Conservation (phyloP, 2,113 vertebrate genomes). For the Muntiacus reevesi region DNA sequence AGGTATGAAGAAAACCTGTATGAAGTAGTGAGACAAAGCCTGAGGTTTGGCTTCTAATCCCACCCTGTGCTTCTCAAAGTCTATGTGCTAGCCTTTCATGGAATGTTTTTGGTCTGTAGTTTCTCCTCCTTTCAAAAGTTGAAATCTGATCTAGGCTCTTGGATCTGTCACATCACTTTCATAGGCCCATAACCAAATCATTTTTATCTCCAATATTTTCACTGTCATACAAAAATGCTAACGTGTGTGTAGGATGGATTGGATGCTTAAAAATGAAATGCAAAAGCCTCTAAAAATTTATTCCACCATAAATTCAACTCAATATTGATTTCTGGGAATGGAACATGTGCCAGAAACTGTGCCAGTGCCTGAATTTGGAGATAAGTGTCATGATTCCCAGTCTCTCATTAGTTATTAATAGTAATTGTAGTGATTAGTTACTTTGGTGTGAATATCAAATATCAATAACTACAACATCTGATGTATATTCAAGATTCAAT, state of each 20-base stretch:
- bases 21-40: accelerated
- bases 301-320: background rate
- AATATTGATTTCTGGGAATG: background rate
- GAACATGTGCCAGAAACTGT: background rate
- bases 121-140: background rate
- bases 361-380: background rate
- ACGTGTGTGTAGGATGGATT: background rate
- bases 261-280: background rate
- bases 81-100: background rate
- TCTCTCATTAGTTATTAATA: background rate
- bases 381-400: background rate
- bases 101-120: background rate
- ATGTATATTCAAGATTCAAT: background rate
- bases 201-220: background rate
- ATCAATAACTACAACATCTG: background rate
- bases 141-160: background rate
- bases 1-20: accelerated
- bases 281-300: background rate
- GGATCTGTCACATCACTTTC: background rate
- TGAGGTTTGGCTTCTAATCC: background rate
- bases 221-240: background rate
- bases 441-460: background rate
- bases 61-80: background rate
- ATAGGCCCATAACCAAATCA: background rate
- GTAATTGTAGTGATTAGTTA: background rate